A percentile compares a stretch with the other conserved stretches of the same genome.
Conservation (phyloP, 2,797 vertebrate genomes). For the Sebastes iracundus region DNA sequence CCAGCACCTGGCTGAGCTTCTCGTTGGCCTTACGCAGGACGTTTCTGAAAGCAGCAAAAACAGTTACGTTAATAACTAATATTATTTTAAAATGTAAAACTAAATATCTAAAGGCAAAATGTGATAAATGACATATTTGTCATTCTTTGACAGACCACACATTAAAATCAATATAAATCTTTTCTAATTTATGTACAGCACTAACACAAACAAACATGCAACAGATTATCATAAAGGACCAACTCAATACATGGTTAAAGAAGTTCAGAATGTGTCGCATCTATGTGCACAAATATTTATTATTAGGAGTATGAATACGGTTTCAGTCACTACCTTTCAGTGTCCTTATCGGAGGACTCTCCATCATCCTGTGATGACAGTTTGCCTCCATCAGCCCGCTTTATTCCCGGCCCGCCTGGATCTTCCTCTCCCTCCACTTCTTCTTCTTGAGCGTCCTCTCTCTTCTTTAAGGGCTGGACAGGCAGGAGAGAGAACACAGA, state of each 20-base stretch:
- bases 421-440: conserved; percentile 56
- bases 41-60: conserved; percentile 70
- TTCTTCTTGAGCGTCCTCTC: conserved; percentile 47
- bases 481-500: conserved; percentile 90
- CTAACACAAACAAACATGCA: background rate
- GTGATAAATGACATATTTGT: background rate
- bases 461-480: conserved; percentile 83
- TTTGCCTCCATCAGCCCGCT: conserved; percentile 33
- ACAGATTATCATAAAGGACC: background rate
- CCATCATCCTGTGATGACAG: conserved; percentile 60
- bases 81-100: too few species aligned
- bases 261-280: background rate
- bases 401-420: conserved; percentile 31
- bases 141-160: rapidly evolving
- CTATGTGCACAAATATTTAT: background rate
- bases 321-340: conserved; percentile 86
- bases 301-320: background rate
- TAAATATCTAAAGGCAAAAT: background rate
- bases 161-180: background rate
- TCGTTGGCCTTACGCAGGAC: conserved; percentile 85
- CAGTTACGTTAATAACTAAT: background rate
- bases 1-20: conserved; percentile 89
- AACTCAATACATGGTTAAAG: background rate
- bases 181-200: background rate
- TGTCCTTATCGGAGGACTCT: conserved; percentile 68